Percentiles rank a stretch among this genome's conserved stretches.
phyloP scores from a whole-genome alignment of 2,113 vertebrate genomes.

The Bubo bubo region DNA sequence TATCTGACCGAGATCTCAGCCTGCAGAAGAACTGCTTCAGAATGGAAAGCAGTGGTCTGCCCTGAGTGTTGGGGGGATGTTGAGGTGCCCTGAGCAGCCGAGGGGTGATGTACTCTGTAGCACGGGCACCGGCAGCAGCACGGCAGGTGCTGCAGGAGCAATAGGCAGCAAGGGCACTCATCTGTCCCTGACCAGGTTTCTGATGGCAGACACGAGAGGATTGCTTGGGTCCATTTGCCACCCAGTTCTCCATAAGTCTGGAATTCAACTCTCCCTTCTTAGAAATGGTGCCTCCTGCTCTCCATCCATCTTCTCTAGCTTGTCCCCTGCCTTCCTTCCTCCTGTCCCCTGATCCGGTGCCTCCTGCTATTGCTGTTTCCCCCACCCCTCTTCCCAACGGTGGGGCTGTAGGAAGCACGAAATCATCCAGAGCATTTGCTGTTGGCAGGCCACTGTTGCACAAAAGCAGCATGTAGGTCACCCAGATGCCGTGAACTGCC shows the following conservation, averaged over 20 bases:
- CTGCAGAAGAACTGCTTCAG: background rate
- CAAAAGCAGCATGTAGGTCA: background rate
- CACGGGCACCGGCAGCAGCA: background rate
- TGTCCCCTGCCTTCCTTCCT: background rate
- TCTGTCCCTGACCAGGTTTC: background rate
- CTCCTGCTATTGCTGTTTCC: background rate
- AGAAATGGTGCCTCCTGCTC: background rate
- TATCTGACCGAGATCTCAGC: background rate
- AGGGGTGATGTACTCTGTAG: background rate
- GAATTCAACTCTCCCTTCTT: background rate
- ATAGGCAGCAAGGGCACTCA: background rate
- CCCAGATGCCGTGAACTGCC: background rate
- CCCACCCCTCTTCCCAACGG: background rate
- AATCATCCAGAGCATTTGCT: background rate
- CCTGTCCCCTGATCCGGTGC: accelerated
- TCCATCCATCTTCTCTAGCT: background rate
- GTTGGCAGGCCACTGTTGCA: background rate
- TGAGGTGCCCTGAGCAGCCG: background rate
- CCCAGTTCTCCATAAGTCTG: background rate
- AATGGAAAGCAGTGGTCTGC: background rate
- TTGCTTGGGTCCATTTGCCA: background rate
- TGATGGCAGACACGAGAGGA: background rate
- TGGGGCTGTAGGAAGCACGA: background rate
- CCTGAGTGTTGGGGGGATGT: accelerated
- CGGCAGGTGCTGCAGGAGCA: accelerated